These are phyloP conservation scores for Torymus texanus DNA, from an alignment of 2,888 invertebrate species.

Conservation along the genomic window DNA sequence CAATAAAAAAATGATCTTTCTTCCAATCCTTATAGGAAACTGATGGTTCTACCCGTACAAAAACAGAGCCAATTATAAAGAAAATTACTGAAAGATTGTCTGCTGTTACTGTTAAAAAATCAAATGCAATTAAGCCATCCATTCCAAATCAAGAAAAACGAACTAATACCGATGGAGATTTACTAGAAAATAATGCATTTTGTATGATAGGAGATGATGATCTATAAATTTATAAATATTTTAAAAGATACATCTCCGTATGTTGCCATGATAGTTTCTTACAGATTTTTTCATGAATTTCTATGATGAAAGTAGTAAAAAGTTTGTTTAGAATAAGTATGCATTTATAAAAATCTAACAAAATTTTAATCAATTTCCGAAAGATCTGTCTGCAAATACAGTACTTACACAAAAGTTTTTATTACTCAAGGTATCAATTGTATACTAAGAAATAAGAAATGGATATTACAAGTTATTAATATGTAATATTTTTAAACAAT, in stretches of 20 bases:
- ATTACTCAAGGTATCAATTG: conserved; percentile 19
- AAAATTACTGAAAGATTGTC: conserved; percentile 84
- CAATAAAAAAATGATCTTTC: conserved; percentile 28
- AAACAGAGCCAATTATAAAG: conserved; percentile 83
- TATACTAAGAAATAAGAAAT: conserved; percentile 24
- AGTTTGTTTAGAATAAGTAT: conserved; percentile 7
- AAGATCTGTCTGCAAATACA: conserved; percentile 12
- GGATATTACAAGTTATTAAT: conserved; percentile 34
- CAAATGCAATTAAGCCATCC: conserved; percentile 54
- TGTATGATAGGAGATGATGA: conserved; percentile 97
- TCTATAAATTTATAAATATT: conserved; percentile 76
- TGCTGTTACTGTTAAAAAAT: conserved; percentile 83
- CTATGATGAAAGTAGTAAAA: conserved; percentile 8
- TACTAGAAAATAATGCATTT: conserved; percentile 93
- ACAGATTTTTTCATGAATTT: conserved; percentile 33
- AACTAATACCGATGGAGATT: conserved; percentile 75
- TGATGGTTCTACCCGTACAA: conserved; percentile 62
- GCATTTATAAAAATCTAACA: conserved; percentile 5
- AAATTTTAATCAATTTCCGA: conserved; percentile 29
- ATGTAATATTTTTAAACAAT: conserved; percentile 38
- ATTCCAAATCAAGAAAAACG: conserved; percentile 61
- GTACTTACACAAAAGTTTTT: conserved; percentile 35
- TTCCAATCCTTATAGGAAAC: conserved; percentile 56
- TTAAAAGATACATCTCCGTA: conserved; percentile 3
- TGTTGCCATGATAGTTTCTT: conserved; percentile 48